These are phyloP conservation scores for Podargus strigoides DNA, from an alignment of 2,797 vertebrate species.

Conservation along the genomic window DNA sequence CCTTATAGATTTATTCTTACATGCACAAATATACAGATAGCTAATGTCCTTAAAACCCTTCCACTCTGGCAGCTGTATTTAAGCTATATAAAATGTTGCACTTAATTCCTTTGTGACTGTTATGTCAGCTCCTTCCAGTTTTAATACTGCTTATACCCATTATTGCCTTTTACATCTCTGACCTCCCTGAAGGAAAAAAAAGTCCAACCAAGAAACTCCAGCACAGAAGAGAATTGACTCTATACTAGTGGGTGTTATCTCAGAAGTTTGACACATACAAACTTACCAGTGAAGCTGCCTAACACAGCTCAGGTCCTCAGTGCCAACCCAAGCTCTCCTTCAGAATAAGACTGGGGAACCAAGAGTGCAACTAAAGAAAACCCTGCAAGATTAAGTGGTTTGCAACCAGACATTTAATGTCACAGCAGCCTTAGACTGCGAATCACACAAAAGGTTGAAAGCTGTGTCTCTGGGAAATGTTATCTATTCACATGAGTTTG, in stretches of 20 bases:
- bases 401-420: neutral
- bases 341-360: neutral
- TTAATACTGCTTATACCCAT: neutral
- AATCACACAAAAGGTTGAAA: neutral
- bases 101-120: constrained; percentile 11
- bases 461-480: neutral
- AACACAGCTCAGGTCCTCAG: neutral
- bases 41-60: neutral
- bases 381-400: neutral
- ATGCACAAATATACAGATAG: neutral
- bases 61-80: neutral
- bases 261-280: neutral
- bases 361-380: neutral
- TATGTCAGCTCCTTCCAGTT: constrained; percentile 15
- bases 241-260: neutral
- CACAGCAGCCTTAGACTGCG: neutral
- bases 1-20: neutral
- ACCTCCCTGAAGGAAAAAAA: neutral
- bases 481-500: neutral
- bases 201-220: neutral
- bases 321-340: neutral
- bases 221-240: neutral
- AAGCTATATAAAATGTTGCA: neutral
- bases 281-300: neutral
- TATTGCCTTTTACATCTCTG: neutral